Conservation (phyloP, 64 coral and sea anemone genomes). For the Anthopleura sola region DNA sequence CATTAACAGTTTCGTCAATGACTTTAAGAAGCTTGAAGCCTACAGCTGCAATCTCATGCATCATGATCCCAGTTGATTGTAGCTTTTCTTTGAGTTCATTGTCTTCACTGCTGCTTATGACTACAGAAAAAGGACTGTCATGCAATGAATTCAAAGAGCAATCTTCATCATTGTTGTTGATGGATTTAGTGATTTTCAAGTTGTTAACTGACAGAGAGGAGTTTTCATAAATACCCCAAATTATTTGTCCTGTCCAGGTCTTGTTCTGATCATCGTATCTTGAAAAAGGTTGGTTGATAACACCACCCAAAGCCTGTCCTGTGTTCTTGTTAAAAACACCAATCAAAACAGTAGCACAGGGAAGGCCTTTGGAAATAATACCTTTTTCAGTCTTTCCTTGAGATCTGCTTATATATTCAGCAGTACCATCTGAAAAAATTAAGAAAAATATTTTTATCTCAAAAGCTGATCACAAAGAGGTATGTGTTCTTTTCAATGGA, state of each 20-base stretch:
- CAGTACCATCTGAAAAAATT: slow-evolving; percentile 59
- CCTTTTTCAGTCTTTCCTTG: slow-evolving; percentile 20
- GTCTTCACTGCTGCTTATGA: slow-evolving; percentile 68
- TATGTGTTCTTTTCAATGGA: too few species aligned
- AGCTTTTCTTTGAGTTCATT: slow-evolving; percentile 54
- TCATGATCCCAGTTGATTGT: slow-evolving; percentile 10
- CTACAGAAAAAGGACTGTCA: slow-evolving; percentile 23
- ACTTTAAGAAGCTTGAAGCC: slow-evolving; percentile 79
- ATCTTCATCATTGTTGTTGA: not conserved
- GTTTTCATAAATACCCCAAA: slow-evolving; percentile 38
- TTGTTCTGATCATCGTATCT: slow-evolving; percentile 13
- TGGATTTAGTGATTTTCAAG: not conserved
- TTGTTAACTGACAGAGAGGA: not conserved
- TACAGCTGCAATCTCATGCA: slow-evolving; percentile 65
- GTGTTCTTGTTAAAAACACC: slow-evolving; percentile 67
- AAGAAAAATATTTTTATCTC: not conserved
- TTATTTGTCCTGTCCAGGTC: slow-evolving; percentile 45
- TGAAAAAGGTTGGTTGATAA: slow-evolving; percentile 78
- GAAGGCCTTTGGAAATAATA: slow-evolving; percentile 51
- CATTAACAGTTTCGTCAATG: slow-evolving; percentile 65
- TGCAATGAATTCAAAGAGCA: not conserved
- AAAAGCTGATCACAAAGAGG: too few species aligned
- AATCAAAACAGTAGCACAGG: slow-evolving; percentile 79
- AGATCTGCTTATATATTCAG: slow-evolving; percentile 62
- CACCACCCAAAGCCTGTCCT: slow-evolving; percentile 63